Evolutionary conservation across 1,140 invertebrate genomes (phyloP).

Genomic region (Physella acuta): DNA sequence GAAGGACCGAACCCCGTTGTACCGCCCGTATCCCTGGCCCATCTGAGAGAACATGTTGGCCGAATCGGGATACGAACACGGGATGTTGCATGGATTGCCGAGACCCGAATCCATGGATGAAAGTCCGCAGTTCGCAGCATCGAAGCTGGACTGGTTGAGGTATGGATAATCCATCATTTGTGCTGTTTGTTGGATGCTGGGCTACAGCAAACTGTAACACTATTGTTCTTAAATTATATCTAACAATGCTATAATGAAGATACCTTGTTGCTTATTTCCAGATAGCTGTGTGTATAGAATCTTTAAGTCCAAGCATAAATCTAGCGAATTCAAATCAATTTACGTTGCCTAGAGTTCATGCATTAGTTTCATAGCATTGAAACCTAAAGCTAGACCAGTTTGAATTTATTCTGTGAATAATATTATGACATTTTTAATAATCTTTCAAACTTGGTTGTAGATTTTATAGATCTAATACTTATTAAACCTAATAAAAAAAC

Average conservation of each 20-base stretch:
- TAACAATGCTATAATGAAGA: background rate
- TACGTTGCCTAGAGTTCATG: too few species aligned
- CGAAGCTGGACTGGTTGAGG: slow-evolving; percentile 27
- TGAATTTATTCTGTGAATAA: too few species aligned
- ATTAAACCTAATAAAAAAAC: too few species aligned
- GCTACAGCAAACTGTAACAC: background rate
- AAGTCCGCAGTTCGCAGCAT: slow-evolving; percentile 22
- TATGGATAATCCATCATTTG: slow-evolving; percentile 31
- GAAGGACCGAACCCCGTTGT: slow-evolving; percentile 52
- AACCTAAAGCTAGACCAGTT: too few species aligned
- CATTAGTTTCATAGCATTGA: too few species aligned
- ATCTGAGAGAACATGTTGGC: slow-evolving; percentile 82
- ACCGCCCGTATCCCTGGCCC: slow-evolving; percentile 62
- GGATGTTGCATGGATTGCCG: slow-evolving; percentile 62
- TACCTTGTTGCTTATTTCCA: background rate
- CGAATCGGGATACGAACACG: slow-evolving; percentile 79
- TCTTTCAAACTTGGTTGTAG: too few species aligned
- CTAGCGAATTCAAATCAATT: too few species aligned
- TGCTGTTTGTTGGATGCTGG: background rate
- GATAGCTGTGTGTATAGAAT: background rate
- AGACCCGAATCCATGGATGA: slow-evolving; percentile 15
- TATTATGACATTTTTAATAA: too few species aligned
- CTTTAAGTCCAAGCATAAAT: background rate
- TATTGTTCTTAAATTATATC: slow-evolving; percentile 1
- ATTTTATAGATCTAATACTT: too few species aligned